Conservation (phyloP, 2,797 vertebrate genomes). For the Ptychadena robeensis region DNA sequence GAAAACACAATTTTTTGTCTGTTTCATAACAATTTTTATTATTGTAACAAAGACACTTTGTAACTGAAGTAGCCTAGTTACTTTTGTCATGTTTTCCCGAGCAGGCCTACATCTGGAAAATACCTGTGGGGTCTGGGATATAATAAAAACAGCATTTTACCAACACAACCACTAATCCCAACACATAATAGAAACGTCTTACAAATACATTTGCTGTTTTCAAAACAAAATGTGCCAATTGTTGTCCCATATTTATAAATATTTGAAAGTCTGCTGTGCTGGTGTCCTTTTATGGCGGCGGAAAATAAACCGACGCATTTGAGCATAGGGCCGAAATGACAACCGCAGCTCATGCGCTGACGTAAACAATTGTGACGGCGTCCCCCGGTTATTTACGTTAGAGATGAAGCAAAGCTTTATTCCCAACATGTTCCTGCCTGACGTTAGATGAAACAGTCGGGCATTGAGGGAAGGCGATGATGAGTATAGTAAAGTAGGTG, state of each 20-base stretch:
- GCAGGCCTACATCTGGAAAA: no score
- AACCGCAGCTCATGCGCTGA: background rate
- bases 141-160: no score
- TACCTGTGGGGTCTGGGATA: no score
- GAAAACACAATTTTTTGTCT: no score
- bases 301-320: background rate
- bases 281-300: background rate
- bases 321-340: conserved; percentile 10
- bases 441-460: background rate
- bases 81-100: no score
- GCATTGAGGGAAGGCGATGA: no score
- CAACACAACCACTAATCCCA: no score
- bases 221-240: background rate
- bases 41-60: no score
- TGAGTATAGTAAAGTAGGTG: no score
- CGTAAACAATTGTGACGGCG: background rate
- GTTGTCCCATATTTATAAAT: background rate
- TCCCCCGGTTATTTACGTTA: background rate
- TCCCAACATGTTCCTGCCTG: background rate
- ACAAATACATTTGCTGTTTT: background rate
- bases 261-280: background rate
- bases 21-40: no score
- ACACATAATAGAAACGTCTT: no score
- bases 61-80: no score
- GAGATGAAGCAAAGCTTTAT: background rate